Evolutionary conservation across 2,113 vertebrate genomes (phyloP).

Genomic region (Plotosus lineatus): DNA sequence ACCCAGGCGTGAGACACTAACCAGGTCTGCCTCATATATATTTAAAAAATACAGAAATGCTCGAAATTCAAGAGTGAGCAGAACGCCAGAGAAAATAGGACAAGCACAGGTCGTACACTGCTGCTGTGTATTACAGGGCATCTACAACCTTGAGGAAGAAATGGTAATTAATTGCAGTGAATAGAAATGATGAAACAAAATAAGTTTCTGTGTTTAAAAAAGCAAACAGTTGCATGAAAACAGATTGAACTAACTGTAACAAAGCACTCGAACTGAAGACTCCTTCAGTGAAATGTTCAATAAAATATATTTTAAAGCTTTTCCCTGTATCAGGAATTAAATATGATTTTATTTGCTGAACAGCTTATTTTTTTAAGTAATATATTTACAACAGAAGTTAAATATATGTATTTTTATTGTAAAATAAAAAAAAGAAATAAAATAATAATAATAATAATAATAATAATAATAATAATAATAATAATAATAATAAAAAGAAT

Average conservation of each 20-base stretch:
- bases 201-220: neutral
- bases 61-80: neutral
- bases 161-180: neutral
- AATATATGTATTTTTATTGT: too few relatives aligned
- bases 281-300: neutral
- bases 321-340: neutral
- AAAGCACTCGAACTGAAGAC: neutral
- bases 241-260: neutral
- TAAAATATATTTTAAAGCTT: neutral
- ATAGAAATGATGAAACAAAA: neutral
- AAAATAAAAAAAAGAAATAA: too few relatives aligned
- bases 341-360: neutral
- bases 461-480: too few relatives aligned
- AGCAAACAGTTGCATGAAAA: neutral
- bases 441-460: too few relatives aligned
- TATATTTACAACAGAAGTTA: too few relatives aligned
- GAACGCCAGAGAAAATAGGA: conserved; percentile 7
- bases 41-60: neutral
- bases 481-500: too few relatives aligned
- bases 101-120: neutral
- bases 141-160: conserved; percentile 7
- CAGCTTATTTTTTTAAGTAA: too few relatives aligned
- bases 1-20: conserved; percentile 4
- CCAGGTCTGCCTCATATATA: neutral
- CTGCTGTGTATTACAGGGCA: neutral